Percentiles rank a stretch among this genome's conserved stretches.
phyloP scores from a whole-genome alignment of 2,888 invertebrate species.

The Parnassius orleans region DNA sequence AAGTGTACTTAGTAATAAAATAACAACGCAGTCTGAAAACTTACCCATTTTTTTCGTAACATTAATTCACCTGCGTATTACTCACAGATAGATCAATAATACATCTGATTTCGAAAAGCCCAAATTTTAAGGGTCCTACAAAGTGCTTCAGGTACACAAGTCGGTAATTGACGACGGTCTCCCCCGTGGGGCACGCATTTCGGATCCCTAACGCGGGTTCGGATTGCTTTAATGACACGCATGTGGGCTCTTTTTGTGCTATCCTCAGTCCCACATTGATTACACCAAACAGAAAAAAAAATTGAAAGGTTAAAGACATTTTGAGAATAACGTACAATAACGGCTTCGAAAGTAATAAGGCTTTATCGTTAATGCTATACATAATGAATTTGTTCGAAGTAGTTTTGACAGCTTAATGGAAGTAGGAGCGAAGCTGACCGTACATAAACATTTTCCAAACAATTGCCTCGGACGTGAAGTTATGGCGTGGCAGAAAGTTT shows the following conservation, averaged over 20 bases:
- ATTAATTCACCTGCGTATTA: neutral
- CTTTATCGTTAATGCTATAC: conserved; percentile 13
- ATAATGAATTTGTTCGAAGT: conserved; percentile 23
- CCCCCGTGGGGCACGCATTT: conserved; percentile 58
- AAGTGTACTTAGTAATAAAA: too few species aligned
- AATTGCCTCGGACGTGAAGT: conserved; percentile 25
- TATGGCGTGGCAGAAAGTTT: conserved; percentile 20
- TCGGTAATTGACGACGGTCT: conserved; percentile 58
- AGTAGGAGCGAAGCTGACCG: conserved; percentile 23
- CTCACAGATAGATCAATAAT: conserved; percentile 22
- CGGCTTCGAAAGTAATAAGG: neutral
- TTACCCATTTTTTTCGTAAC: neutral
- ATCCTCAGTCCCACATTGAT: conserved; percentile 43
- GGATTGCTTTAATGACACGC: conserved; percentile 68
- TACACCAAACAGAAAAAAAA: conserved; percentile 35
- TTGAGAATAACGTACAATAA: conserved; percentile 4
- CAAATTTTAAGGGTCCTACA: conserved; percentile 28
- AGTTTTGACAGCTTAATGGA: conserved; percentile 28
- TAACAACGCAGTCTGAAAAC: too few species aligned
- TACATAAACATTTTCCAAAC: conserved; percentile 28
- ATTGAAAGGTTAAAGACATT: conserved; percentile 18
- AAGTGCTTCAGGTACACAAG: conserved; percentile 48
- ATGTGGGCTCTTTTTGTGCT: conserved; percentile 59
- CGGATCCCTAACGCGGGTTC: conserved; percentile 57
- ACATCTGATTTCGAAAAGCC: conserved; percentile 23